Conservation (phyloP, 2,797 vertebrate species). For the Gorsachius magnificus region DNA sequence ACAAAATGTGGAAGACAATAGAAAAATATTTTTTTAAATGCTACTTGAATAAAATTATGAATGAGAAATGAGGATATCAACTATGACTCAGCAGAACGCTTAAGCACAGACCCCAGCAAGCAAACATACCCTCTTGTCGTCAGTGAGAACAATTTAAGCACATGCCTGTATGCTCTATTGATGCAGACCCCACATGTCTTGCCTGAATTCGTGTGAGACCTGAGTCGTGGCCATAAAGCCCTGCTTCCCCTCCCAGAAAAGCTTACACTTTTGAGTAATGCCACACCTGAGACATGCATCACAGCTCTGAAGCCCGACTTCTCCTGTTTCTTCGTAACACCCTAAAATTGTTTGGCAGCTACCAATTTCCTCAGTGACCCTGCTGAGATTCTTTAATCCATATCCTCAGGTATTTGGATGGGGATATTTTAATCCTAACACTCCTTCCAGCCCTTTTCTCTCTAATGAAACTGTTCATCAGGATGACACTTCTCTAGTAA, state of each 20-base stretch:
- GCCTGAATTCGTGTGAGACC: neutral
- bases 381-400: neutral
- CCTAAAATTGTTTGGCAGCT: neutral
- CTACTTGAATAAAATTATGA: neutral
- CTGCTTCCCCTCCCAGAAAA: neutral
- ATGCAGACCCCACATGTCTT: neutral
- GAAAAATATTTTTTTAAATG: neutral
- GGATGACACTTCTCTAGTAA: neutral
- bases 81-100: neutral
- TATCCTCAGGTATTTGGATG: neutral
- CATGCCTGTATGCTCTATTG: neutral
- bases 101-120: neutral
- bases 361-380: neutral
- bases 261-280: neutral
- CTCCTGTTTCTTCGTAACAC: neutral
- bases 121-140: neutral
- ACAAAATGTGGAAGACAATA: neutral
- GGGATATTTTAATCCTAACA: neutral
- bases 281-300: neutral
- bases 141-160: neutral
- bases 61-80: neutral
- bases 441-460: neutral
- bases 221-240: neutral
- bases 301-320: neutral
- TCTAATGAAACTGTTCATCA: neutral